phyloP scores from a whole-genome alignment of 1,140 invertebrate genomes.

The Teleopsis dalmanni region DNA sequence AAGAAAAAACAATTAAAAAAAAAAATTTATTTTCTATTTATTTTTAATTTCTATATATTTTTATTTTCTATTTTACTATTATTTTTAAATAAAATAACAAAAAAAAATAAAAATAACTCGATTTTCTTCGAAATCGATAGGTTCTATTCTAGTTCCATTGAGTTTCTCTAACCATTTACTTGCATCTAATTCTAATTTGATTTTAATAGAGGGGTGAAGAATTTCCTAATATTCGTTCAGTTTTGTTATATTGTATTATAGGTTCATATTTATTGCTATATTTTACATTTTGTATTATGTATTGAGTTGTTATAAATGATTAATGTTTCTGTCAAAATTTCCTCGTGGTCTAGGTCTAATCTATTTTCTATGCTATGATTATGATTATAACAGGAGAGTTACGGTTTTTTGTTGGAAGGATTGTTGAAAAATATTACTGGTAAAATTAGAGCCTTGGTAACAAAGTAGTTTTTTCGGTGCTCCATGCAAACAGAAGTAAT shows the following conservation, averaged over 20 bases:
- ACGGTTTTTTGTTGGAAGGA: no score
- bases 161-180: not conserved
- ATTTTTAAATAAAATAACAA: no score
- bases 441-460: conserved; percentile 15
- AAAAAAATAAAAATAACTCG: no score
- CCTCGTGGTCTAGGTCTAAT: conserved; percentile 10
- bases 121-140: not conserved
- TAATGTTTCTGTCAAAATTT: conserved; percentile 13
- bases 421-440: conserved; percentile 12
- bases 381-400: conserved; percentile 13
- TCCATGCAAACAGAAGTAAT: no score
- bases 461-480: conserved; percentile 12
- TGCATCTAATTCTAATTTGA: not conserved
- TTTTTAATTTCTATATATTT: no score
- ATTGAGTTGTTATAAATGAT: conserved; percentile 17
- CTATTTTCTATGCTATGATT: conserved; percentile 2
- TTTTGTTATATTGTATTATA: no score
- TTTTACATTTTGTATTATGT: not conserved
- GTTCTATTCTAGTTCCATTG: not conserved
- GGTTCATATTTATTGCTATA: not conserved
- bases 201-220: not conserved
- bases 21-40: no score
- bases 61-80: no score
- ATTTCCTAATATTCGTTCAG: not conserved
- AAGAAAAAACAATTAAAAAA: no score